Percentiles rank a stretch among this genome's conserved stretches.
Conservation (phyloP, 1,140 invertebrate genomes). For the Drosophila kohkoa region DNA sequence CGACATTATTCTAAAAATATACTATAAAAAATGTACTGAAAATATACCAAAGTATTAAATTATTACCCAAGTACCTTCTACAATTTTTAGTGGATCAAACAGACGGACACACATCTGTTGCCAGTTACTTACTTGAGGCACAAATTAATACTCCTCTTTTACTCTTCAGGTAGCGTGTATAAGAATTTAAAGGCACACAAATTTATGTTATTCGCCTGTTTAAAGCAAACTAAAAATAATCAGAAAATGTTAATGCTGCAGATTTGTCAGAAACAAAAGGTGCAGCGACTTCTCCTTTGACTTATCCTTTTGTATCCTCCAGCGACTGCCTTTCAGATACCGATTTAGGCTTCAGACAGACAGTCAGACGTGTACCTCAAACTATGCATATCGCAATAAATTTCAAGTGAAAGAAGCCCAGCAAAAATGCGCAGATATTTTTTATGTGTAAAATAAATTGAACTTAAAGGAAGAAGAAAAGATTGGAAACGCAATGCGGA, state of each 20-base stretch:
- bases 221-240: too few species aligned
- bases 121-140: too few species aligned
- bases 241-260: neutral
- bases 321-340: neutral
- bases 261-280: slow-evolving; percentile 1
- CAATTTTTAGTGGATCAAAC: too few species aligned
- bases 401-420: slow-evolving; percentile 33
- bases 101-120: too few species aligned
- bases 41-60: too few species aligned
- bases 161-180: too few species aligned
- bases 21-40: too few species aligned
- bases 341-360: slow-evolving; percentile 10
- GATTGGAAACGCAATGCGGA: slow-evolving; percentile 20
- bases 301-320: slow-evolving; percentile 5
- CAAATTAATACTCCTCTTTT: too few species aligned
- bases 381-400: slow-evolving; percentile 56
- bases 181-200: neutral
- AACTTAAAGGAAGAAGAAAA: slow-evolving; percentile 46
- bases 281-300: neutral
- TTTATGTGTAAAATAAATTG: slow-evolving; percentile 79
- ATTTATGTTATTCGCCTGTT: too few species aligned
- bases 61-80: too few species aligned
- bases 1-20: too few species aligned
- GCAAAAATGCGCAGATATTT: slow-evolving; percentile 72
- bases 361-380: slow-evolving; percentile 10